Percentiles rank a stretch among this genome's conserved stretches.
These are phyloP conservation scores for Agrilus mali DNA, from an alignment of 2,888 invertebrate genomes.

Conservation along the genomic window DNA sequence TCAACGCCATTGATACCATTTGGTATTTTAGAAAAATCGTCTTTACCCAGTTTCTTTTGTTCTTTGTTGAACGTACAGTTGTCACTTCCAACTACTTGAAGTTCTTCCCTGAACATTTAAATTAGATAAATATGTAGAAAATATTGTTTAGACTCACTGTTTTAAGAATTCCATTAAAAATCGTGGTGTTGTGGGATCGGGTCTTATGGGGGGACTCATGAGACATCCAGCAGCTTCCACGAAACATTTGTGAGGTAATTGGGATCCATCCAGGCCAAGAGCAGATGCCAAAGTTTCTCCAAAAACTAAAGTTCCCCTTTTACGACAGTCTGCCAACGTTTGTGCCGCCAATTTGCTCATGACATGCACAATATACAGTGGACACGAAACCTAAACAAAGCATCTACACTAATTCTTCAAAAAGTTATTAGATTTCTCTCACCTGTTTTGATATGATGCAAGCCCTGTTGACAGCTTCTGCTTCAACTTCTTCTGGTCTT, in stretches of 20 bases:
- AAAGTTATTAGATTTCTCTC: too few relatives aligned
- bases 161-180: constrained; percentile 70
- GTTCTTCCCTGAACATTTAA: constrained; percentile 53
- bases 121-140: constrained; percentile 6
- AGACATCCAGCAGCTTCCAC: constrained; percentile 87
- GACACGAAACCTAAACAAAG: constrained; percentile 69
- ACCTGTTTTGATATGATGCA: constrained; percentile 79
- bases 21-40: constrained; percentile 81
- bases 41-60: constrained; percentile 73
- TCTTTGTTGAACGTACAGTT: constrained; percentile 82
- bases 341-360: constrained; percentile 81
- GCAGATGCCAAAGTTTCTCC: constrained; percentile 82
- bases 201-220: constrained; percentile 77
- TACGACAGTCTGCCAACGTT: constrained; percentile 50
- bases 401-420: too few relatives aligned
- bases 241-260: constrained; percentile 73
- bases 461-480: constrained; percentile 86
- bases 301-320: constrained; percentile 51
- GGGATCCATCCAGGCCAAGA: constrained; percentile 55
- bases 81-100: constrained; percentile 82
- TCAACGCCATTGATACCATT: constrained; percentile 92
- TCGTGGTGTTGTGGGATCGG: constrained; percentile 69
- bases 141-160: constrained; percentile 45
- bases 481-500: constrained; percentile 84
- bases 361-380: constrained; percentile 83